phyloP scores from a whole-genome alignment of 2,888 invertebrate genomes.

The Sinotaia quadrata region DNA sequence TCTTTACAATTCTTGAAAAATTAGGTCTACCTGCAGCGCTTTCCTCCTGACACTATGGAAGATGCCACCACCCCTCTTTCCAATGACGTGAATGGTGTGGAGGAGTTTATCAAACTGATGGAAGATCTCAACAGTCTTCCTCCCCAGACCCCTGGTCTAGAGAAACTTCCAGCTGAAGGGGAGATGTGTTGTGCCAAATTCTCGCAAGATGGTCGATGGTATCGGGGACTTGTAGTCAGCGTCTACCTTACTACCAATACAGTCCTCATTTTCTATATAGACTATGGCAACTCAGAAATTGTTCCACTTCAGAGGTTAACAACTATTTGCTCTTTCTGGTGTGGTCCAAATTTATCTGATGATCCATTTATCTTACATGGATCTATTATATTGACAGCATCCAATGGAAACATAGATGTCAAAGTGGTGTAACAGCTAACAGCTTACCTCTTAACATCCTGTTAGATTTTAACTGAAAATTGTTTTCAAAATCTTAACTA shows the following conservation, averaged over 20 bases:
- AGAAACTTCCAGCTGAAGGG: constrained; percentile 22
- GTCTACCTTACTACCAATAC: constrained; percentile 71
- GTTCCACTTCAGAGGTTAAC: constrained; percentile 19
- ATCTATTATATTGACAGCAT: too few species aligned
- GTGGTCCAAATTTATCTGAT: too few species aligned
- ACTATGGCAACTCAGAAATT: constrained; percentile 67
- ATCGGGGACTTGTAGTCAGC: constrained; percentile 78
- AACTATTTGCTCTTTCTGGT: background rate
- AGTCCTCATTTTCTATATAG: constrained; percentile 77
- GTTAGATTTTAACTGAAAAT: too few species aligned
- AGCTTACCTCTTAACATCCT: too few species aligned
- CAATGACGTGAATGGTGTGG: background rate
- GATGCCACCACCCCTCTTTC: background rate
- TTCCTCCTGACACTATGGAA: background rate
- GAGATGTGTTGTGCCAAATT: constrained; percentile 71
- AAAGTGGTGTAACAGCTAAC: too few species aligned
- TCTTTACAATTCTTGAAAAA: too few species aligned
- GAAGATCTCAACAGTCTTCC: constrained; percentile 22
- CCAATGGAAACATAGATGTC: too few species aligned
- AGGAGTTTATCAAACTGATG: constrained; percentile 18
- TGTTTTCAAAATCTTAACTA: too few species aligned
- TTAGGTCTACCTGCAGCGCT: constrained; percentile 18
- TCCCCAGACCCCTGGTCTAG: constrained; percentile 8
- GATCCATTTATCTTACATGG: too few species aligned
- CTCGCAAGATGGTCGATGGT: constrained; percentile 80